A percentile compares a stretch with the other conserved stretches of the same genome.
These are phyloP conservation scores for Setophaga petechia DNA, from an alignment of 2,113 vertebrate species.

Conservation along the genomic window DNA sequence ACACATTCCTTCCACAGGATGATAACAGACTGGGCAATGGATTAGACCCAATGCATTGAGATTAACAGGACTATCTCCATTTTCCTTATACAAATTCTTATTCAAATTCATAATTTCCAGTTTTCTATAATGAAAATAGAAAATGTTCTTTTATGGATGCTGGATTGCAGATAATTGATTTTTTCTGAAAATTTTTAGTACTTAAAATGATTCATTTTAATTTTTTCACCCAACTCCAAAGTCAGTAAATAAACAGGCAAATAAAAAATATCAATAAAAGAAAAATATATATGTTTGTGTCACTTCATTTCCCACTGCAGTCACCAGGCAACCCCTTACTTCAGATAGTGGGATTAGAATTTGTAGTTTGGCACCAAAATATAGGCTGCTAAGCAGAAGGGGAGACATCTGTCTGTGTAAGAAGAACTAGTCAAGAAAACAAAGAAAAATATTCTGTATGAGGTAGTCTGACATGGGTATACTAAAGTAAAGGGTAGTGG, in stretches of 20 bases:
- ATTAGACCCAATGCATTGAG: neutral
- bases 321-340: neutral
- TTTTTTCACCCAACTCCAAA: neutral
- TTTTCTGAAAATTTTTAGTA: neutral
- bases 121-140: neutral
- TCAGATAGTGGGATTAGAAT: neutral
- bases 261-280: neutral
- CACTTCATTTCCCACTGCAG: constrained; percentile 38
- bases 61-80: neutral
- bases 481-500: constrained; percentile 32
- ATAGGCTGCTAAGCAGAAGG: neutral
- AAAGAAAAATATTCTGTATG: neutral
- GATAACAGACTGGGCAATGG: neutral
- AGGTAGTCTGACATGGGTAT: neutral
- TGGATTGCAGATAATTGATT: neutral
- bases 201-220: neutral
- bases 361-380: neutral
- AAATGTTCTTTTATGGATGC: neutral
- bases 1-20: neutral
- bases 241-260: neutral
- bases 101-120: neutral
- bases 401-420: neutral
- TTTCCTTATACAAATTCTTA: neutral
- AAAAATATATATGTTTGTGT: neutral
- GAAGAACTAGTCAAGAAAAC: neutral